Base-by-base conservation (phyloP, 2,797 vertebrate genomes). In the Tiaroga cobitis region DNA sequence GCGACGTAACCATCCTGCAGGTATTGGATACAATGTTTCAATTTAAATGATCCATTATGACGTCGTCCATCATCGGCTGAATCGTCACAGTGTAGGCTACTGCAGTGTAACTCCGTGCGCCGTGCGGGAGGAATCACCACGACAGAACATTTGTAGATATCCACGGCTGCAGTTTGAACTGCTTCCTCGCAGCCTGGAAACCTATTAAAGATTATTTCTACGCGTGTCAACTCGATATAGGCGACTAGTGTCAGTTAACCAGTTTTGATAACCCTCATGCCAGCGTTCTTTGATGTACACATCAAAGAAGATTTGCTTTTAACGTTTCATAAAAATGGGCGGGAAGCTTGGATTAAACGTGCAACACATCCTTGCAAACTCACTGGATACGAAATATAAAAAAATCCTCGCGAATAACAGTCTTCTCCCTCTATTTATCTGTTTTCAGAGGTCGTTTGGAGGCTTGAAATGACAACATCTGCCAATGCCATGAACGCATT, bases 291-390 rank as follows among this genome's bases (percentile, higher is more conserved):
- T 79, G 65, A 84, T 70, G 67, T 63, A 67, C 19, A 49, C 16
- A 79, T 83, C 74, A 79, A 80, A 46, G 70, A 43, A 21, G 24
- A 68, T 59, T 75, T 65, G 82, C 26, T 29, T 61, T 70, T 77
- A 15, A 43, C 29, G 41, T 59, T 59, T 83, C 26, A 79, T 85
- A n/a, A 93, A 94, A 95, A 92, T 90, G 90, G 92, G 94, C 94
- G 93, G 93, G 94, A 95, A 94, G 89, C 88, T 87, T 83, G 72
- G 43, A 75, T 69, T 65, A 89, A 88, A 86, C 59, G 84, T 81
- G 89, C 88, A 91, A 90, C 90, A 80, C 87, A 87, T 87, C 80
- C 77, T 87, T 73, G 84, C 65, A 4, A 59, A 84, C 70, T 80
- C 43, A 80, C 80, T 85, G 88, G 87, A 81, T 84, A 85, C 69